Evolutionary conservation across 1,140 invertebrate species (phyloP), one percentile per base, ranked within the genome.

Genomic region (Listronotus oregonensis): DNA sequence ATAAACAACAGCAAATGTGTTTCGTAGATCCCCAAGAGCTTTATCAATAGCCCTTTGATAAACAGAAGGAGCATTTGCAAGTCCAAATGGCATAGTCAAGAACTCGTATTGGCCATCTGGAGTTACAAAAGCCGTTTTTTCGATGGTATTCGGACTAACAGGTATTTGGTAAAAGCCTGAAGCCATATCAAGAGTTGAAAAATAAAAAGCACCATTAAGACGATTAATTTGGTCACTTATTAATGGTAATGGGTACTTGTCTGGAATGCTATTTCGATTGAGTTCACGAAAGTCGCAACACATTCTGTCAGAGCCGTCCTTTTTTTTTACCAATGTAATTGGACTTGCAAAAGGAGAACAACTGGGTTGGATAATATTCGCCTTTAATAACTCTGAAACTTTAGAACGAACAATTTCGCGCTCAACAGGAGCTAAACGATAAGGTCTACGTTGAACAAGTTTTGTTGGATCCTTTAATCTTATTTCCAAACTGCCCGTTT

Each of bases 71-170:
- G 66, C 65, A 50, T 75, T 74, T 43, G 61, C 54, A 18, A 77
- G 12, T 12, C 78, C 76, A 62, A 49, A 68, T 8, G 73, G 72
- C 64, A 76, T 73, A 14, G 72, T 21, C 14, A 68, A 18, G 56
- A 64, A 75, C 60, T 75, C 67, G 47, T 64, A 76, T 18, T 74
- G 75, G n/a, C 67, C 70, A 17, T 64, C 63, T n/a, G n/a, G n/a
- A n/a, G n/a, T n/a, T n/a, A n/a, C n/a, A n/a, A n/a, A n/a, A n/a
- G n/a, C n/a, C n/a, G n/a, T n/a, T n/a, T n/a, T n/a, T n/a, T n/a
- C n/a, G n/a, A n/a, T n/a, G n/a, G n/a, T n/a, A n/a, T n/a, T n/a
- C n/a, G n/a, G n/a, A n/a, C n/a, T n/a, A n/a, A n/a, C n/a, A n/a
- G n/a, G n/a, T n/a, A n/a, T n/a, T n/a, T n/a, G n/a, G n/a, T n/a